Evolutionary conservation across 92 coral and sea anemone species (phyloP), one percentile per base, ranked within the genome.

Genomic region (Siderastrea radians): DNA sequence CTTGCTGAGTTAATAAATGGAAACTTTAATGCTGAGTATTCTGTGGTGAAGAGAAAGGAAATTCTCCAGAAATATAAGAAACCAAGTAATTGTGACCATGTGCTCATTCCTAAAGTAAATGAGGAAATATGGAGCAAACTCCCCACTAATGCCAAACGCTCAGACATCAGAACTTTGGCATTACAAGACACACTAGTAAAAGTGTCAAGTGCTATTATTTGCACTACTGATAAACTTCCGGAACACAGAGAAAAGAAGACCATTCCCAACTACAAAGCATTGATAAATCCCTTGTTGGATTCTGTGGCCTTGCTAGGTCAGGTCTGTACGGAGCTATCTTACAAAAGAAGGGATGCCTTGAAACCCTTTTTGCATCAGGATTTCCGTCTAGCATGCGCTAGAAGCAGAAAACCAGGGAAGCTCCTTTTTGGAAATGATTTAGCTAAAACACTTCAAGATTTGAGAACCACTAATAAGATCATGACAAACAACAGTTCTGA

Each of bases 381-480:
- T 45, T 87, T 74, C 74, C 72, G 68, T 52, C 49, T 4, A 52
- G 83, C 75, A 54, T 91, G 88, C 54, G 68, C 88, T 16, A 47
- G 91, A 77, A 75, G 52, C 13, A 68, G 64, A 13, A 75, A 82
- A 59, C 79, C 88, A 53, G 86, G 80, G 26, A 81, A 80, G 51
- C 82, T 51, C 49, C 74, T 90, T 4, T 90, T 86, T 86, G 88
- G 90, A 11, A 73, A 82, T 65, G 94, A 91, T 54, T 46, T 89
- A 65, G 44, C 90, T 62, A 84, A 89, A 82, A 86, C 72, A 73
- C 64, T 66, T 9, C 50, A 15, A 61, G 55, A 57, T 2, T 76
- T 58, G 80, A 76, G 46, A 76, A 76, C 80, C 43, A 76, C 68
- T 58, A 59, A 45, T 8, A 76, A 76, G 53, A 45, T 76, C 50